Conservation (phyloP, 1,140 invertebrate genomes). For the Drosophila parvula region DNA sequence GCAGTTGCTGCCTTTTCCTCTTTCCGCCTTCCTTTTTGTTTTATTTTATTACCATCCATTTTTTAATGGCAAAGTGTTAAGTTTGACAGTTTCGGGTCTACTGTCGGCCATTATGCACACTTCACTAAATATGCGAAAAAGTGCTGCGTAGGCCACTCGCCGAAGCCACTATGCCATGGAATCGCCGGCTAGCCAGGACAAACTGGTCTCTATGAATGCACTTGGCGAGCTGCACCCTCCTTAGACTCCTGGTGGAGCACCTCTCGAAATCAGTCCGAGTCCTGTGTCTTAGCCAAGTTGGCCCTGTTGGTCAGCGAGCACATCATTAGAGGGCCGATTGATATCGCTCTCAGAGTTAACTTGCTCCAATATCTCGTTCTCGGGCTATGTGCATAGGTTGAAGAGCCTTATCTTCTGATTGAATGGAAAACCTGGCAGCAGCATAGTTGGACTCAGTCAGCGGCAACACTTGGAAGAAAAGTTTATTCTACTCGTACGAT, state of each 20-base stretch:
- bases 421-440: slow-evolving; percentile 34
- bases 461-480: background rate
- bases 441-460: slow-evolving; percentile 4
- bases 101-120: slow-evolving; percentile 66
- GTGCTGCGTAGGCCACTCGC: slow-evolving; percentile 20
- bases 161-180: background rate
- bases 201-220: slow-evolving; percentile 36
- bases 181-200: slow-evolving; percentile 6
- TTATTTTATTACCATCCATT: slow-evolving; percentile 72
- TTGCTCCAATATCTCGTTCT: background rate
- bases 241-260: background rate
- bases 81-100: slow-evolving; percentile 72
- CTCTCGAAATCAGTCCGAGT: slow-evolving; percentile 5
- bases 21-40: slow-evolving; percentile 31
- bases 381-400: slow-evolving; percentile 14
- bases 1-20: slow-evolving; percentile 19
- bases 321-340: slow-evolving; percentile 37
- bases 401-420: slow-evolving; percentile 58
- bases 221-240: slow-evolving; percentile 2
- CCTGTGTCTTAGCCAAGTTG: background rate
- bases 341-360: background rate
- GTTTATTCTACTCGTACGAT: background rate
- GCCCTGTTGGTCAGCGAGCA: slow-evolving; percentile 45
- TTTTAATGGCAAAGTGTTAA: slow-evolving; percentile 76
- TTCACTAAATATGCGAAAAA: slow-evolving; percentile 63